Percentiles rank a stretch among this genome's conserved stretches.
Conservation (phyloP, 2,113 vertebrate genomes). For the Erinaceus europaeus region DNA sequence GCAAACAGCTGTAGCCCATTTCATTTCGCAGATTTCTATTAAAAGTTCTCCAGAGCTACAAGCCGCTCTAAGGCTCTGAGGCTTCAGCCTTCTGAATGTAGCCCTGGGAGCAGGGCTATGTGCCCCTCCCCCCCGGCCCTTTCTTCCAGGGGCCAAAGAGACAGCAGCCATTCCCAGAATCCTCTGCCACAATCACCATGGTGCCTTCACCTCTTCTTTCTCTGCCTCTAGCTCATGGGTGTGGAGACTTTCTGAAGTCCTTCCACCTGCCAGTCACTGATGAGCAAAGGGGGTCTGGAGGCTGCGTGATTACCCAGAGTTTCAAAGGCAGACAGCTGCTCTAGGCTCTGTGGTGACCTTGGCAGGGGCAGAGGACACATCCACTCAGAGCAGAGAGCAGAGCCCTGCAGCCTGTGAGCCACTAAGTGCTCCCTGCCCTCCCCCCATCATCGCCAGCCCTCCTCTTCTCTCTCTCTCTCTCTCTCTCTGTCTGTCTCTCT, state of each 20-base stretch:
- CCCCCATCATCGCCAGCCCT: background rate
- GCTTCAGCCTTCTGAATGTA: background rate
- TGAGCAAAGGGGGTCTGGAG: too few relatives aligned
- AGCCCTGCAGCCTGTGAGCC: background rate
- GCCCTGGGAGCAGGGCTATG: too few relatives aligned
- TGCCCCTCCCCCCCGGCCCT: background rate
- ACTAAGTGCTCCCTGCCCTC: background rate
- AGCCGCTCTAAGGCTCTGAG: conserved; percentile 71
- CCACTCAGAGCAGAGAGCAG: background rate
- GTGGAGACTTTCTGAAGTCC: fast-evolving
- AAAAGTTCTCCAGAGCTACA: conserved; percentile 84
- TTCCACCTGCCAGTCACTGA: background rate
- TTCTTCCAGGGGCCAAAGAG: conserved; percentile 42
- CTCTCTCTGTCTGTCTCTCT: background rate
- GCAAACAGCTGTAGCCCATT: conserved; percentile 89
- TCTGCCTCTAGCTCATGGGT: background rate
- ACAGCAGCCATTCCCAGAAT: background rate
- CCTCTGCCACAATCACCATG: too few relatives aligned
- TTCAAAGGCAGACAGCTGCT: background rate
- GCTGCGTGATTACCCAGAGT: too few relatives aligned
- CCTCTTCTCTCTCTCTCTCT: background rate
- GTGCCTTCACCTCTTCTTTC: too few relatives aligned
- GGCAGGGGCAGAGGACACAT: too few relatives aligned
- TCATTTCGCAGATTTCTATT: conserved; percentile 85
- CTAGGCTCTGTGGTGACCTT: too few relatives aligned